These are phyloP conservation scores for Aphodius sticticus DNA, from an alignment of 2,888 invertebrate species.

Conservation along the genomic window DNA sequence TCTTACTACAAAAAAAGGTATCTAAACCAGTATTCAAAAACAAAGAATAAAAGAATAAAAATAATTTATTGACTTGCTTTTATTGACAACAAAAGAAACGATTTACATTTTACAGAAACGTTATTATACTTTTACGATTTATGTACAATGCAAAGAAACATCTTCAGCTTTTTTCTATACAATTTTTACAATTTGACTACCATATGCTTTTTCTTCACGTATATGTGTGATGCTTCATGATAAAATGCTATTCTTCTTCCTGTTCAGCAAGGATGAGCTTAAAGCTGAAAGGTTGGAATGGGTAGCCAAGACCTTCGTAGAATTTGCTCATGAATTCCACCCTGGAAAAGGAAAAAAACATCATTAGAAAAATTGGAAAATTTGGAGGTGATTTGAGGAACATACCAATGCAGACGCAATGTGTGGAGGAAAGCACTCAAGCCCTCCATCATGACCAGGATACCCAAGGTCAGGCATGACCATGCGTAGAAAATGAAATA, in stretches of 20 bases:
- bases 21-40: no score
- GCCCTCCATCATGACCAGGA: conserved; percentile 90
- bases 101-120: background rate
- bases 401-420: conserved; percentile 94
- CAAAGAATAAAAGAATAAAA: background rate
- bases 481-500: conserved; percentile 77
- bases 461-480: conserved; percentile 82
- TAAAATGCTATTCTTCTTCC: conserved; percentile 46
- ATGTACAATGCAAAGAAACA: background rate
- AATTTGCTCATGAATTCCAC: conserved; percentile 82
- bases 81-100: background rate
- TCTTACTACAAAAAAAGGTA: no score
- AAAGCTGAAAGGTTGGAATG: conserved; percentile 74
- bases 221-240: no score
- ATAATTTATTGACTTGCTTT: background rate
- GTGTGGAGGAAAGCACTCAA: conserved; percentile 98
- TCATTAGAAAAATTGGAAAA: background rate
- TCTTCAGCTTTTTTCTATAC: background rate
- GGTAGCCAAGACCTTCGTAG: conserved; percentile 71
- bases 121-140: background rate
- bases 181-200: background rate
- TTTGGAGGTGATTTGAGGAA: conserved; percentile 63
- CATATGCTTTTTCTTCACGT: background rate
- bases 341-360: conserved; percentile 59
- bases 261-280: conserved; percentile 63